Evolutionary conservation across 2,888 invertebrate species (phyloP), one percentile per base, ranked within the genome.

Genomic region (Bellardia pandia): DNA sequence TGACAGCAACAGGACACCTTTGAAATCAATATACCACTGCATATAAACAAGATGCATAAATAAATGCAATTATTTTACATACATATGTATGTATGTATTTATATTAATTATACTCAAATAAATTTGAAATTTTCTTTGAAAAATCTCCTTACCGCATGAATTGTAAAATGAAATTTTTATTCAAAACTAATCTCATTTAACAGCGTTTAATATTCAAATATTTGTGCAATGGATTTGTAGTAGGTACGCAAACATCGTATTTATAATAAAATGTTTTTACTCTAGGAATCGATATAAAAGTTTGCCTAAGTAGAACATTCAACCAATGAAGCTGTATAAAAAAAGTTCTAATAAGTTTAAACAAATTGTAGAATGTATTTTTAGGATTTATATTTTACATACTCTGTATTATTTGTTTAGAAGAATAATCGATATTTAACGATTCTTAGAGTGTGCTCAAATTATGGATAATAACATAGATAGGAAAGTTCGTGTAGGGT

Each of bases 1-100:
- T 84, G 84, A 84, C 84, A 84, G 62, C 11, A 78, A 84, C 66
- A 78, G 66, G 72, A 78, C 56, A 78, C 62, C 72, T 58, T 76
- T 7, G 51, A 51, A 76, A 64, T 37, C 64, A 58, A 56, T 66
- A 72, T 30, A 42, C 13, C 40, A 62, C 23, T 60, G 13, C 56
- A 40, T 23, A 45, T 40, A 56, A 14, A 30, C 13, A n/a, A 58
- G 37, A 6, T 37, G 37, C 5, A 23, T 1, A 23, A 23, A 23
- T 23, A 23, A 23, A 23, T 23, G 23, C 23, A 23, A 23, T 23
- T 23, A 23, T 23, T 23, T 23, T 23, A 23, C 23, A 23, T 23
- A 23, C 23, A 23, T 23, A 23, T 23, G 23, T 23, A 23, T n/a
- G n/a, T n/a, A n/a, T n/a, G n/a, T n/a, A n/a, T n/a, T n/a, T n/a